Evolutionary conservation across 2,888 invertebrate genomes (phyloP), one percentile per base, ranked within the genome.

Genomic region (Drepanosiphum platanoidis): DNA sequence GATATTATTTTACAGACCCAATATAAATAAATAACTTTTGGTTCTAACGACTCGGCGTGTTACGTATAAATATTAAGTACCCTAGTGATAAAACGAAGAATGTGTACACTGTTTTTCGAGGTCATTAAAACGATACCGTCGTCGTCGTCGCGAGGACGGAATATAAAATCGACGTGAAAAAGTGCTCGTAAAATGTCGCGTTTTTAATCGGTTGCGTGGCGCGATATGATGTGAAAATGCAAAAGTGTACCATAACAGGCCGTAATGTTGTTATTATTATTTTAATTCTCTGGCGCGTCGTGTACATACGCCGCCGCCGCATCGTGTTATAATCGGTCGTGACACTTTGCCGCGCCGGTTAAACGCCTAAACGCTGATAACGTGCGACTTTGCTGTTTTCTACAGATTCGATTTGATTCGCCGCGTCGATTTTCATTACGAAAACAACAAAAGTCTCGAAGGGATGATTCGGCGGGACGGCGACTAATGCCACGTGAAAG

Each of bases 381-480:
- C 32, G 72, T 46, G 72, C 18, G 30, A 72, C 72, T 46, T n/a
- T 32, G 46, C 42, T 30, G 13, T 46, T 46, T 15, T 72, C 15
- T 1, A 68, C 0, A 58, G 34, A 58, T 75, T 75, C 34, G n/a
- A 75, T 75, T 75, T 58, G 75, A 75, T 75, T 58, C 58, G 32
- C 46, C 22, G 36, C 34, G 36, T 58, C 75, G 22, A 32, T 22
- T 52, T 8, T 22, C 11, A 74, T 74, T 46, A n/a, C 11, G 52
- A 74, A 22, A 74, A 52, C 74, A 30, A 34, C 39, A 30, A 3
- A 46, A 72, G 9, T 22, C 18, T 52, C 22, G 22, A 52, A 22
- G 9, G 52, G 52, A 52, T 52, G 52, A 13, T 4, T 8, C 11
- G 11, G 22, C 2, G 52, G 52, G 52, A 2, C 22, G 52, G 7